Evolutionary conservation across 2,888 invertebrate species (phyloP).

Genomic region (Agrotis segetum): DNA sequence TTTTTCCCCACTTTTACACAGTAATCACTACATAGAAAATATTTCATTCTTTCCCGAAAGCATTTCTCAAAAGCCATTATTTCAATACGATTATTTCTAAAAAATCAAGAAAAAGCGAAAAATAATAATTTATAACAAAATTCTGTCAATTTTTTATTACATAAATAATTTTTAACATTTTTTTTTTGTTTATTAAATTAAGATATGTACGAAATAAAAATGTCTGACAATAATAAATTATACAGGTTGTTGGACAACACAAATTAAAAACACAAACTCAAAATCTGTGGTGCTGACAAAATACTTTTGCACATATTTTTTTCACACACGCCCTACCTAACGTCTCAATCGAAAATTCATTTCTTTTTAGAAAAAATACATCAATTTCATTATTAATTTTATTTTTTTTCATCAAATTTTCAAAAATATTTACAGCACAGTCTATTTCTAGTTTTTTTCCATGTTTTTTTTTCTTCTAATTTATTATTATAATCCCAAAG

Average conservation of each 20-base stretch:
- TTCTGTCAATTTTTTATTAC: conserved; percentile 50
- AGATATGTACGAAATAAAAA: conserved; percentile 60
- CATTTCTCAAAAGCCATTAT: conserved; percentile 63
- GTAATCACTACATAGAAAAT: conserved; percentile 52
- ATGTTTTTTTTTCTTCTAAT: conserved; percentile 64
- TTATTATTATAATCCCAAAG: conserved; percentile 55
- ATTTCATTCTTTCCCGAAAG: conserved; percentile 48
- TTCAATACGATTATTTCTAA: conserved; percentile 53
- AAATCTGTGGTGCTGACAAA: conserved; percentile 75
- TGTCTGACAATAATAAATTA: conserved; percentile 59
- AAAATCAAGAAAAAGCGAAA: conserved; percentile 44
- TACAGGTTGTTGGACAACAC: conserved; percentile 50
- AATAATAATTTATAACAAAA: conserved; percentile 57
- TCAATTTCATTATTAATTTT: conserved; percentile 69
- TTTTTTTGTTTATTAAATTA: conserved; percentile 38
- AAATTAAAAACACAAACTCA: conserved; percentile 45
- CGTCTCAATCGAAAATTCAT: conserved; percentile 71
- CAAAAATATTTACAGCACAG: conserved; percentile 80
- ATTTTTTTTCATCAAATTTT: conserved; percentile 67
- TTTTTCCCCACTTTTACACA: conserved; percentile 38
- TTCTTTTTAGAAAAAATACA: conserved; percentile 80
- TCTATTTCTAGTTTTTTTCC: conserved; percentile 74
- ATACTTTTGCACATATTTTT: conserved; percentile 74
- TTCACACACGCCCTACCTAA: conserved; percentile 70
- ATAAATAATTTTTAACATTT: conserved; percentile 54